phyloP scores from a whole-genome alignment of 2,888 invertebrate species.

The Cancer borealis region DNA sequence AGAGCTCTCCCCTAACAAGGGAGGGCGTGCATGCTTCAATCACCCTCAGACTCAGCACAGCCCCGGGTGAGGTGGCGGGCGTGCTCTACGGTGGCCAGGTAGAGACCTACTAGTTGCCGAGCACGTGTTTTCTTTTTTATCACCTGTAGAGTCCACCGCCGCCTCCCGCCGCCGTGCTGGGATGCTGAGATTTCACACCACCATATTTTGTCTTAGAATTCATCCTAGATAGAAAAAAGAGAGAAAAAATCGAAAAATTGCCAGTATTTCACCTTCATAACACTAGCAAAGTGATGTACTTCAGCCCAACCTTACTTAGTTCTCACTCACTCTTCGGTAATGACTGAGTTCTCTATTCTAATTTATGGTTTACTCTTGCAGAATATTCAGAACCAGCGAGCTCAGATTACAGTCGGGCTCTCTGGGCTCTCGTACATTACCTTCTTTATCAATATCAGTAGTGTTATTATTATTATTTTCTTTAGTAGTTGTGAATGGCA shows the following conservation, averaged over 20 bases:
- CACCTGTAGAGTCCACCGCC: background rate
- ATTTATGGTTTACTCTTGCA: constrained; percentile 57
- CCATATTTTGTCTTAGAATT: constrained; percentile 11
- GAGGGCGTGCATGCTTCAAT: background rate
- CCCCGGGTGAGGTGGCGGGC: background rate
- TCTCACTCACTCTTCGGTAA: background rate
- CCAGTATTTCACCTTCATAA: background rate
- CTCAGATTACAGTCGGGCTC: constrained; percentile 57
- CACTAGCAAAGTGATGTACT: constrained; percentile 57
- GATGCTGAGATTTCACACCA: background rate
- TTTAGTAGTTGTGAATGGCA: constrained; percentile 57
- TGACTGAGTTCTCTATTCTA: constrained; percentile 44
- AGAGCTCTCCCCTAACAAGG: background rate
- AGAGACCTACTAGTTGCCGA: background rate
- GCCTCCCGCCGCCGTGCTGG: background rate
- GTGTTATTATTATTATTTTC: constrained; percentile 21
- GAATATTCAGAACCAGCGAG: constrained; percentile 56
- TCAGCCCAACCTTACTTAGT: constrained; percentile 46
- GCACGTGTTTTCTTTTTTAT: background rate
- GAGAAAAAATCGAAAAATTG: background rate
- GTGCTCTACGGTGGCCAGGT: background rate
- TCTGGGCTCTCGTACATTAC: constrained; percentile 61
- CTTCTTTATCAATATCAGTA: constrained; percentile 49
- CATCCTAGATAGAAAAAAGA: constrained; percentile 22
- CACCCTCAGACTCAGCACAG: background rate